A percentile compares a stretch with the other conserved stretches of the same genome.
phyloP scores from a whole-genome alignment of 2,888 invertebrate genomes.

The Chaetoderma sp. region DNA sequence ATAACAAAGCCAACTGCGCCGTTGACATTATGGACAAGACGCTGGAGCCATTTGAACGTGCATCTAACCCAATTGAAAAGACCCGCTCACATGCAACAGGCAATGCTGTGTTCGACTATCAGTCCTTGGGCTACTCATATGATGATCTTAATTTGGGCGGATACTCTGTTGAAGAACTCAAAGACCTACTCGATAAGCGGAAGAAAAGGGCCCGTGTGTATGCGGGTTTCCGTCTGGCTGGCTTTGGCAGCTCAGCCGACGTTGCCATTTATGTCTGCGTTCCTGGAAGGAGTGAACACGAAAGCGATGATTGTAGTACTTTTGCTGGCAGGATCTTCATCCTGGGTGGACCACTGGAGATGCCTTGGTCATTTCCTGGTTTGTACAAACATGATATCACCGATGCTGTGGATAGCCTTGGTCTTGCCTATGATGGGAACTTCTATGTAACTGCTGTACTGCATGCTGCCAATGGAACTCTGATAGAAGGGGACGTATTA shows the following conservation, averaged over 20 bases:
- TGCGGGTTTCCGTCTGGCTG: conserved; percentile 30
- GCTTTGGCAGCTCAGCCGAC: conserved; percentile 32
- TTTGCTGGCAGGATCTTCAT: conserved; percentile 37
- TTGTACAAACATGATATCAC: conserved; percentile 36
- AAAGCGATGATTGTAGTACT: conserved; percentile 18
- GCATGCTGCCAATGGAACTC: conserved; percentile 35
- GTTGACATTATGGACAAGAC: conserved; percentile 15
- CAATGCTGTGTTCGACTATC: conserved; percentile 17
- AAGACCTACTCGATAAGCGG: conserved; percentile 19
- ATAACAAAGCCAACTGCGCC: conserved; percentile 24
- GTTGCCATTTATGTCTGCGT: conserved; percentile 24
- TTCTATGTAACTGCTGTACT: conserved; percentile 26
- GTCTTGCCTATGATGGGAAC: conserved; percentile 13
- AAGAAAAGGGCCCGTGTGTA: conserved; percentile 25
- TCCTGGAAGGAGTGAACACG: not conserved
- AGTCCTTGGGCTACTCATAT: conserved; percentile 21
- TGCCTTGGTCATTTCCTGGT: conserved; percentile 26
- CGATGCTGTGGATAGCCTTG: conserved; percentile 20
- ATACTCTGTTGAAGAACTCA: conserved; percentile 17
- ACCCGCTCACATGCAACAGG: conserved; percentile 21
- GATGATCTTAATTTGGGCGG: conserved; percentile 32
- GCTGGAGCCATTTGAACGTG: conserved; percentile 29
- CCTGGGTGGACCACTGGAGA: conserved; percentile 37
- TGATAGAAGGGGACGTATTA: conserved; percentile 9
- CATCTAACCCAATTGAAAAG: conserved; percentile 27